phyloP scores from a whole-genome alignment of 2,888 invertebrate species.

The Brachypalpus laphriformis region DNA sequence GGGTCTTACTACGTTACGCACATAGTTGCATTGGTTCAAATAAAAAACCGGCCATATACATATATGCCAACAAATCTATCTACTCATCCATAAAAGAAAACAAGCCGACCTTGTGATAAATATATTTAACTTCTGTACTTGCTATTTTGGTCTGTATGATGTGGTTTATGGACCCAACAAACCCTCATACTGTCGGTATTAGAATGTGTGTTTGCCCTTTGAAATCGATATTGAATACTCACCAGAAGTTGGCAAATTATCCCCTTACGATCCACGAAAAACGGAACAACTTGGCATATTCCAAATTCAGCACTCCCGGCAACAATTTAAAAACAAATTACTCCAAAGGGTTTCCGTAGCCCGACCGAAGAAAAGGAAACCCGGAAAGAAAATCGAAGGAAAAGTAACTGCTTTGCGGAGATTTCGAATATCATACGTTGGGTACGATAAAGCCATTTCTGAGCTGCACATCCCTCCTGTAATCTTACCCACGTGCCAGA shows the following conservation, averaged over 20 bases:
- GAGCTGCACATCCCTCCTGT: neutral
- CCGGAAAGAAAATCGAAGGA: neutral
- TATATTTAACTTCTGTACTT: neutral
- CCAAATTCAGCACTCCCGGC: neutral
- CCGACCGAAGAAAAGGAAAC: neutral
- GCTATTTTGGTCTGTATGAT: neutral
- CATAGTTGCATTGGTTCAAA: too few species aligned
- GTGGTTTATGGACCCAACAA: neutral
- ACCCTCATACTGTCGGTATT: neutral
- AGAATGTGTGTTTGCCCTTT: neutral
- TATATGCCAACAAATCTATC: too few species aligned
- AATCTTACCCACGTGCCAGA: conserved; percentile 13
- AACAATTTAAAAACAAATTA: conserved; percentile 13
- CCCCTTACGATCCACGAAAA: neutral
- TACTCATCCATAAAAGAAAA: too few species aligned
- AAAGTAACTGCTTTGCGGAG: conserved; percentile 16
- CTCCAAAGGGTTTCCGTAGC: neutral
- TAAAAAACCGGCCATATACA: too few species aligned
- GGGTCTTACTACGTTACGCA: too few species aligned
- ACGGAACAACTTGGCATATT: neutral
- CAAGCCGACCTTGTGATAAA: too few species aligned
- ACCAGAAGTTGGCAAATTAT: neutral
- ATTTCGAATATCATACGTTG: neutral
- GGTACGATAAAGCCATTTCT: conserved; percentile 16
- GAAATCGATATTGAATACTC: neutral